Evolutionary conservation across 2,113 vertebrate genomes (phyloP).

Genomic region (Microcebus murinus): DNA sequence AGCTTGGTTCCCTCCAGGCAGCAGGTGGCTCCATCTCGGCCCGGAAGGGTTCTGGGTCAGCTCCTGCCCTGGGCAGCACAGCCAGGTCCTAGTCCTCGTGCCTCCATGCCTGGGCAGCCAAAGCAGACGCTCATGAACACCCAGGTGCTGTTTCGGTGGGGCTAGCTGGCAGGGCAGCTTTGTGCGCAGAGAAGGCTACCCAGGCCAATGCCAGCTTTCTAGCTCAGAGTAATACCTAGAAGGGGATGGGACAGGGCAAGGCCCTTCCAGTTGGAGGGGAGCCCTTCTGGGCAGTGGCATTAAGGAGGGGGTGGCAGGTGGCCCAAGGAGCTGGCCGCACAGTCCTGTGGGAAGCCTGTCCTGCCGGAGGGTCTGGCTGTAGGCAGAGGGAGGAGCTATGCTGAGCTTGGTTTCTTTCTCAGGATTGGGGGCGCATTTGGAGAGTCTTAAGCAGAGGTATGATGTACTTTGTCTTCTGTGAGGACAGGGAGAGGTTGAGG

Average conservation of each 20-base stretch:
- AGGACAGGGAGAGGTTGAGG: no score
- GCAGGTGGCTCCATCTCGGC: not conserved
- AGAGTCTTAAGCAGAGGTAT: not conserved
- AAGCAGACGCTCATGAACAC: not conserved
- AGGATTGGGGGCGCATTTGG: not conserved
- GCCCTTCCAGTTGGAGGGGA: not conserved
- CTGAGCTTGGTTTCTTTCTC: not conserved
- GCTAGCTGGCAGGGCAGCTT: not conserved
- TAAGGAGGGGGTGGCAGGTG: not conserved
- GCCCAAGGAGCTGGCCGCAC: not conserved
- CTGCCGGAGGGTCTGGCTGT: not conserved
- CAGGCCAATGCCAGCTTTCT: not conserved
- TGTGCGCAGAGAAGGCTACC: not conserved
- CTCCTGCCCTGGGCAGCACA: not conserved
- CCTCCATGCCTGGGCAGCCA: not conserved
- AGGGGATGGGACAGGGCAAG: not conserved
- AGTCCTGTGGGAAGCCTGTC: not conserved
- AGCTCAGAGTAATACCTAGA: not conserved
- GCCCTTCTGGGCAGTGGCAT: not conserved
- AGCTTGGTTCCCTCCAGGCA: not conserved
- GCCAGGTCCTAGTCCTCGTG: not conserved
- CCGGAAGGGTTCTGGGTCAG: not conserved
- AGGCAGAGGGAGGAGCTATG: not conserved
- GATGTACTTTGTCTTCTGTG: no score
- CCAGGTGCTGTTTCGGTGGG: not conserved